These are phyloP conservation scores for Cyanistes caeruleus DNA, from an alignment of 2,113 vertebrate genomes.

Conservation along the genomic window DNA sequence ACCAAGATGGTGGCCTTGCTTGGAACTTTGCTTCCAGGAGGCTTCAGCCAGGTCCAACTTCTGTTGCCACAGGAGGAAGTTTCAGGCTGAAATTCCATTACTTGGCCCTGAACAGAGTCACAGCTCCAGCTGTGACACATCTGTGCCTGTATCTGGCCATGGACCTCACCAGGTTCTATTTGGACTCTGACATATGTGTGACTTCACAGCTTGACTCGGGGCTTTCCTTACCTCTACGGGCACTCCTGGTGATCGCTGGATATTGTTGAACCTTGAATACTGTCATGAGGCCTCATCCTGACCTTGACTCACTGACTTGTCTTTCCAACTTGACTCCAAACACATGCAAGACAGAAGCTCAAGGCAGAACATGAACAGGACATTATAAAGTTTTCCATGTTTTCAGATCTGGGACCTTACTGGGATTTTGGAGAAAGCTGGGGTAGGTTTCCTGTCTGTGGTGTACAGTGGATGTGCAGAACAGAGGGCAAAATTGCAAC, in stretches of 20 bases:
- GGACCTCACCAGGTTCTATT: not conserved
- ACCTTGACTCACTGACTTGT: not conserved
- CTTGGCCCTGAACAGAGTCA: not conserved
- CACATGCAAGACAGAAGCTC: not conserved
- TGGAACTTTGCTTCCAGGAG: not conserved
- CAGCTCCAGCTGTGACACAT: not conserved
- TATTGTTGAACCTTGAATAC: not conserved
- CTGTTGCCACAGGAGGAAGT: not conserved
- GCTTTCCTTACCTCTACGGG: not conserved
- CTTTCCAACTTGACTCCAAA: not conserved
- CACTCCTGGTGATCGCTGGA: fast-evolving
- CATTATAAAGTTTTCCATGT: not conserved
- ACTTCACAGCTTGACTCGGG: not conserved
- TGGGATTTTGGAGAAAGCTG: not conserved
- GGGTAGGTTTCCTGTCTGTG: not conserved
- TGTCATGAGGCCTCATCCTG: not conserved
- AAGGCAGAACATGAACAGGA: not conserved
- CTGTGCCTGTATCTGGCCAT: not conserved
- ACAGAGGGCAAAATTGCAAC: not conserved
- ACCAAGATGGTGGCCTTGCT: not conserved
- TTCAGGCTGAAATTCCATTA: not conserved
- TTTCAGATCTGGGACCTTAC: not conserved
- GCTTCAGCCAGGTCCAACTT: not conserved
- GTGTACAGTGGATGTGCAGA: not conserved
- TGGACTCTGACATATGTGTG: not conserved